phyloP scores from a whole-genome alignment of 2,113 vertebrate genomes.

The Mobula hypostoma region DNA sequence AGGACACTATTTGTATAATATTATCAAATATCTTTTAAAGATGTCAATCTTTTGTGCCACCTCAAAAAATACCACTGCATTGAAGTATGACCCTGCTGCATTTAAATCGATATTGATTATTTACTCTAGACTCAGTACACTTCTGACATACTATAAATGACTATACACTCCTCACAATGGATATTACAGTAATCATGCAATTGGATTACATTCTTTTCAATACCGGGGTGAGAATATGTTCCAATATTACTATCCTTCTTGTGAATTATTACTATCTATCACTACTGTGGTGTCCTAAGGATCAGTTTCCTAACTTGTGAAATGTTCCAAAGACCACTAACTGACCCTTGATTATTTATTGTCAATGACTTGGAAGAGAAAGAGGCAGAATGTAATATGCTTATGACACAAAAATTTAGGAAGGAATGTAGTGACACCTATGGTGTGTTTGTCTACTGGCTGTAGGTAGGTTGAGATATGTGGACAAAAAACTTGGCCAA shows the following conservation, averaged over 20 bases:
- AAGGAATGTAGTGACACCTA: too few species aligned
- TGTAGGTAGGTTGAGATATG: too few species aligned
- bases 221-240: neutral
- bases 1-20: neutral
- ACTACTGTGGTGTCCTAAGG: too few species aligned
- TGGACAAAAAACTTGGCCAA: too few species aligned
- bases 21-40: neutral
- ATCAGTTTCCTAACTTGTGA: too few species aligned
- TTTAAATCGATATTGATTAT: neutral
- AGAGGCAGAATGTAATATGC: too few species aligned
- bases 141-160: neutral
- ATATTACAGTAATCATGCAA: neutral
- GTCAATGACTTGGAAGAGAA: too few species aligned
- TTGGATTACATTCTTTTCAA: neutral
- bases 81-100: neutral
- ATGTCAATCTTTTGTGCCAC: neutral
- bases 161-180: neutral
- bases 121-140: neutral
- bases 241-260: too few species aligned
- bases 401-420: too few species aligned
- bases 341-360: too few species aligned
- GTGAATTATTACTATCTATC: neutral
- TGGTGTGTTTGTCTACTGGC: too few species aligned
- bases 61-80: neutral
- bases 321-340: too few species aligned